phyloP scores from a whole-genome alignment of 1,140 invertebrate genomes.

The Muscidifurax raptorellus region DNA sequence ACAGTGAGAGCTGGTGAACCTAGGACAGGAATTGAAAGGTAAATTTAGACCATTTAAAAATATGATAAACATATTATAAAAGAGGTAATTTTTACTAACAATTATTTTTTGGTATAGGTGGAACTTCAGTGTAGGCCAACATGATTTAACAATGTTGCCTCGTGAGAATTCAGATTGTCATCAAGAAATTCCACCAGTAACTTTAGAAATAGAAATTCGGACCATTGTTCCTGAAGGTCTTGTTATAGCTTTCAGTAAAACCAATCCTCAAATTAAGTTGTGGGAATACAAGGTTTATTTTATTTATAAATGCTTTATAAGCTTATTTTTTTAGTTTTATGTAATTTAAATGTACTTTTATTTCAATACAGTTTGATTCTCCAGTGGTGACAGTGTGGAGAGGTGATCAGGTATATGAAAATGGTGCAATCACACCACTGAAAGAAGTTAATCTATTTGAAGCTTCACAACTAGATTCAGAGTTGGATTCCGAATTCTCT shows the following conservation, averaged over 20 bases:
- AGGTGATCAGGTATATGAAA: constrained; percentile 71
- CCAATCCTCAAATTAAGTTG: constrained; percentile 75
- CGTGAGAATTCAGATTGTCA: constrained; percentile 75
- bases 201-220: constrained; percentile 77
- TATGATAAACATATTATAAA: background rate
- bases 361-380: constrained; percentile 81
- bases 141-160: constrained; percentile 83
- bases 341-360: constrained; percentile 41
- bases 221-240: constrained; percentile 86
- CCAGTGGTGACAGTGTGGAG: constrained; percentile 92
- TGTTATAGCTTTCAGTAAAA: constrained; percentile 79
- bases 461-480: constrained; percentile 73
- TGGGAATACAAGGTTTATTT: constrained; percentile 84
- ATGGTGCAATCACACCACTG: constrained; percentile 73
- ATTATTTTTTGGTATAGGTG: constrained; percentile 78
- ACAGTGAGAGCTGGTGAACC: constrained; percentile 92
- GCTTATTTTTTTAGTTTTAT: background rate
- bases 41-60: constrained; percentile 21
- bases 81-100: background rate
- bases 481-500: constrained; percentile 67
- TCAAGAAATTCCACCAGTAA: constrained; percentile 62
- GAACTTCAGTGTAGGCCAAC: constrained; percentile 96
- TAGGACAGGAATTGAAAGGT: constrained; percentile 88
- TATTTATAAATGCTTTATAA: background rate
- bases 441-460: constrained; percentile 86